Evolutionary conservation across 2,113 vertebrate genomes (phyloP), one percentile per base, ranked within the genome.

Genomic region (Rissa tridactyla): DNA sequence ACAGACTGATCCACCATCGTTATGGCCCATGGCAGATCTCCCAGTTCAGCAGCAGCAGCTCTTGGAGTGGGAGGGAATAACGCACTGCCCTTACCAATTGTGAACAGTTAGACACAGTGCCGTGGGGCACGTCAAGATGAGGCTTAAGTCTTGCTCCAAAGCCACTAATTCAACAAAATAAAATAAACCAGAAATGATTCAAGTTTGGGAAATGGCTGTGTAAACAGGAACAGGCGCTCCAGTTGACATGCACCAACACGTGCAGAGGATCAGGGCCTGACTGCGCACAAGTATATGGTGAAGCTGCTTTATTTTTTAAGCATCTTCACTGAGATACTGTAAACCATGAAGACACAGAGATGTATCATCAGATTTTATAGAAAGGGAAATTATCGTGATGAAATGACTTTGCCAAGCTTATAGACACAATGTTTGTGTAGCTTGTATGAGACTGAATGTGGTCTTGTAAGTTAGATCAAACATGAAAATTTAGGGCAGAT

Each of bases 51-150:
- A 78, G 40, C 14, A 76, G 71, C 76, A 65, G 72, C 70, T 80
- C 26, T 26, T 68, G 61, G 42, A 40, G 19, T 16, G 51, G n/a
- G 68, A 73, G 57, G 78, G n/a, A 52, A 61, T 78, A 34, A 36
- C 5, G 22, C 19, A 16, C 23, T 1, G 4, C 42, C 42, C 11
- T 10, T n/a, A 13, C 16, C 34, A 42, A 38, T 15, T 54, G 54
- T 19, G 38, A 46, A 11, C 27, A 77, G 30, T 4, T 58, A 32
- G 52, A 34, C 52, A 8, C 17, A 5, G 27, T 38, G 52, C 40
- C 0, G 0, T 49, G 71, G 26, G 38, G 47, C 30, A 15, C 0
- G 1, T 60, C 27, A 29, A 54, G 40, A 54, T 5, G 65, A 54
- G 40, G 26, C 71, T 69, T 44, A 49, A 77, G 5, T 55, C 40